Conservation (phyloP, 2,113 vertebrate species). For the Leptobrachium ailaonicum region DNA sequence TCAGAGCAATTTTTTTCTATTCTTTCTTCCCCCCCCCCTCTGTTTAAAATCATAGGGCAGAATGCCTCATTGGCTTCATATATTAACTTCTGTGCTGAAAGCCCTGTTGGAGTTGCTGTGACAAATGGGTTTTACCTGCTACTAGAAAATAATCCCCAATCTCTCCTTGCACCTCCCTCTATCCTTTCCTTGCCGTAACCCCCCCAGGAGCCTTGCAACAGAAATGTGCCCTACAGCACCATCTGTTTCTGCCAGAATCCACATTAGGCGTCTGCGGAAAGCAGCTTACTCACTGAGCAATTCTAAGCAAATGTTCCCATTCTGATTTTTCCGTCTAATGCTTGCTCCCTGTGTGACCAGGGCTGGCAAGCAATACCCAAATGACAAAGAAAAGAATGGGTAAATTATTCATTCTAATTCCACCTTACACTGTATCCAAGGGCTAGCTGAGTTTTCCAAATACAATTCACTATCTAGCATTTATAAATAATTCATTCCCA, state of each 20-base stretch:
- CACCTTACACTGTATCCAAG: constrained; percentile 18
- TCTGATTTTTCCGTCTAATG: constrained; percentile 29
- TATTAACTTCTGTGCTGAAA: constrained; percentile 73
- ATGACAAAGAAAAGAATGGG: constrained; percentile 27
- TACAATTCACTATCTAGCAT: no score
- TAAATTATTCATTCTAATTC: constrained; percentile 33
- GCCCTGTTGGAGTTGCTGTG: constrained; percentile 75
- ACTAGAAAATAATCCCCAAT: constrained; percentile 66
- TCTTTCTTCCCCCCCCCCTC: constrained; percentile 47
- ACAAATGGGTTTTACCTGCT: constrained; percentile 86
- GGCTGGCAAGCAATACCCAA: constrained; percentile 21
- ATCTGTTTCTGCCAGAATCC: constrained; percentile 78
- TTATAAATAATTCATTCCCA: no score
- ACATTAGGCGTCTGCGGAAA: constrained; percentile 73
- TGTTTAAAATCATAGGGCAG: constrained; percentile 54
- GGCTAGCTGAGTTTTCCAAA: not conserved
- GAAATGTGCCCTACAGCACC: constrained; percentile 70
- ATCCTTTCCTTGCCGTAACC: constrained; percentile 52
- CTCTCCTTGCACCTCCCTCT: constrained; percentile 58
- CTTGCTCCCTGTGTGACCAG: constrained; percentile 25
- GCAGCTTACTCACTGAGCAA: constrained; percentile 70
- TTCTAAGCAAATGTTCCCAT: constrained; percentile 53
- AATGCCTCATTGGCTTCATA: constrained; percentile 76
- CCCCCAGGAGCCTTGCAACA: constrained; percentile 62
- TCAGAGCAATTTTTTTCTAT: constrained; percentile 46